Percentiles rank a stretch among this genome's conserved stretches.
These are phyloP conservation scores for Brachionus paranguensis DNA, from an alignment of 1,140 invertebrate species.

Conservation along the genomic window DNA sequence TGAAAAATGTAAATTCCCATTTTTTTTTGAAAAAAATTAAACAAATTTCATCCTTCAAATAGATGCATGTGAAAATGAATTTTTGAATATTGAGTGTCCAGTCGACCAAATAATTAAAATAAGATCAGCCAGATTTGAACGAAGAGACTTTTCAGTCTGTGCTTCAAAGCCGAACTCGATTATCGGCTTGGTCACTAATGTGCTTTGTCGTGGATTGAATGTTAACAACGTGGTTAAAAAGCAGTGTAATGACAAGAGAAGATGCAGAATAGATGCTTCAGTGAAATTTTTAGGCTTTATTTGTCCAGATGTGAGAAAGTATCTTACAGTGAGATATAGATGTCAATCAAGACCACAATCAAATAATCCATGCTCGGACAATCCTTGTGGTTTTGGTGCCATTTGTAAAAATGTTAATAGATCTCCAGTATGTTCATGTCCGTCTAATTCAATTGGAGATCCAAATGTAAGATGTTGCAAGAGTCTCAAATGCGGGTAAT, in stretches of 20 bases:
- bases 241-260: background rate
- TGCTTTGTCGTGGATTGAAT: background rate
- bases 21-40: too few species aligned
- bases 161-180: too few species aligned
- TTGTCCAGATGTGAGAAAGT: background rate
- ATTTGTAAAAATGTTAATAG: background rate
- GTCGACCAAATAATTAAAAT: background rate
- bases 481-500: background rate
- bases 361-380: background rate
- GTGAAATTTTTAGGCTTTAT: background rate
- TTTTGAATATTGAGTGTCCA: background rate
- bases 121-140: background rate
- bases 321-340: background rate
- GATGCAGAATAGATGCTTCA: background rate
- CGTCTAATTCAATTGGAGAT: background rate
- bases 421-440: background rate
- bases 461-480: slow-evolving; percentile 25
- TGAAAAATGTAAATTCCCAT: too few species aligned
- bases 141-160: too few species aligned
- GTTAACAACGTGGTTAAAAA: background rate
- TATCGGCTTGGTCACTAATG: background rate
- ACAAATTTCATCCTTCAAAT: too few species aligned
- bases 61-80: background rate
- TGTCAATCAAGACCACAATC: background rate
- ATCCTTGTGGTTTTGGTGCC: slow-evolving; percentile 26